phyloP scores from a whole-genome alignment of 2,113 vertebrate genomes.

The Silurus meridionalis region DNA sequence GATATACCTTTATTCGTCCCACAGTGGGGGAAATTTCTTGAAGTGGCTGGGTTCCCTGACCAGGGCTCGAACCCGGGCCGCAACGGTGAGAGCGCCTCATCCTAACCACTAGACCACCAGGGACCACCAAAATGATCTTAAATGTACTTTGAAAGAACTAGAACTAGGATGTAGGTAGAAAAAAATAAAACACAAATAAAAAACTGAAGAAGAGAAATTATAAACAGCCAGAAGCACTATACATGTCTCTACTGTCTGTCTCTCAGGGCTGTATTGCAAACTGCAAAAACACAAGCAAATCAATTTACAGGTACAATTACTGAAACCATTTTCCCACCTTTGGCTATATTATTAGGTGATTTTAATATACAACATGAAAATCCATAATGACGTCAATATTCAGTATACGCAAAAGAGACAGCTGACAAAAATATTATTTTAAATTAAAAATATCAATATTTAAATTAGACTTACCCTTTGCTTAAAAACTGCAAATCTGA shows the following conservation, averaged over 20 bases:
- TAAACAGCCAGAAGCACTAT: neutral
- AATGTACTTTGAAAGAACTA: neutral
- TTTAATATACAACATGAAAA: neutral
- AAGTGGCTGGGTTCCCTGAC: no score
- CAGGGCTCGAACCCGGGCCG: no score
- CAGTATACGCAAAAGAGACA: neutral
- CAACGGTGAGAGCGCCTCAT: no score
- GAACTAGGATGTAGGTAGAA: neutral
- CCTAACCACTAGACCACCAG: no score
- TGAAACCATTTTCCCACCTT: neutral
- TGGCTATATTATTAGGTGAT: neutral
- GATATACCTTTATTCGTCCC: no score
- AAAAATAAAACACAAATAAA: neutral
- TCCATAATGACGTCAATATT: neutral
- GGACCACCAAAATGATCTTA: neutral
- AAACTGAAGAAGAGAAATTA: neutral
- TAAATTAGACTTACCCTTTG: no score
- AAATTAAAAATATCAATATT: no score
- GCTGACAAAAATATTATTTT: neutral
- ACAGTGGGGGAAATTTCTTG: no score
- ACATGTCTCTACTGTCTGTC: neutral
- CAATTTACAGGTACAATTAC: no score
- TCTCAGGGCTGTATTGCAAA: neutral
- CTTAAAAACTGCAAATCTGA: no score
- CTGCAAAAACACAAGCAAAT: neutral